phyloP scores from a whole-genome alignment of 2,888 invertebrate species.

The Limnephilus marmoratus region DNA sequence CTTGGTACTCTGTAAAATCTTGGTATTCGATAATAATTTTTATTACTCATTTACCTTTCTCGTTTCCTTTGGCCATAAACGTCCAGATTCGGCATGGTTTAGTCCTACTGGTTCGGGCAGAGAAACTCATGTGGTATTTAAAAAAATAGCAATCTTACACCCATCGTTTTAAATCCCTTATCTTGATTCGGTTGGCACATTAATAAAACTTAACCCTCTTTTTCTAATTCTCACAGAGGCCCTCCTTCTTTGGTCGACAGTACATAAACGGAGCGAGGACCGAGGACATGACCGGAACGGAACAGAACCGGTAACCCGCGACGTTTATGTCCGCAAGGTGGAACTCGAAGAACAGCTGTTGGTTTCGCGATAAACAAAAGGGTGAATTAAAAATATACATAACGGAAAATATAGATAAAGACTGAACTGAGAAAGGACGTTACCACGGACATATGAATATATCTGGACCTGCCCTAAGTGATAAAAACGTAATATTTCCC shows the following conservation, averaged over 20 bases:
- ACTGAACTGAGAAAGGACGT: background rate
- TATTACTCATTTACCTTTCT: background rate
- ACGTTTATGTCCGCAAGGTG: background rate
- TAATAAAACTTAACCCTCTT: background rate
- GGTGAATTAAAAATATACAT: background rate
- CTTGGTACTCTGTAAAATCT: too few species aligned
- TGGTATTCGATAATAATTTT: background rate
- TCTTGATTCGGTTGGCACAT: too few species aligned
- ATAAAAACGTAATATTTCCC: too few species aligned
- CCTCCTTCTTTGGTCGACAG: background rate
- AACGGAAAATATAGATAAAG: background rate
- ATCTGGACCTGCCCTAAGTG: too few species aligned
- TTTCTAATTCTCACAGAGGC: background rate
- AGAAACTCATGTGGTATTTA: too few species aligned
- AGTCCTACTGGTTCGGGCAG: too few species aligned
- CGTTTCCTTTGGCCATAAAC: too few species aligned
- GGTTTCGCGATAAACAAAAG: background rate
- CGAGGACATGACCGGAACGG: background rate
- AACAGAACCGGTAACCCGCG: background rate
- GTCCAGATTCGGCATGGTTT: too few species aligned
- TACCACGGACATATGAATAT: too few species aligned
- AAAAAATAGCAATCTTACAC: too few species aligned
- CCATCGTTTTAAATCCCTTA: too few species aligned
- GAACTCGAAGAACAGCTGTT: background rate
- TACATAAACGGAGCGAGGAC: background rate